Base-by-base conservation (phyloP, 2,888 invertebrate species). In the Sisyra nigra region DNA sequence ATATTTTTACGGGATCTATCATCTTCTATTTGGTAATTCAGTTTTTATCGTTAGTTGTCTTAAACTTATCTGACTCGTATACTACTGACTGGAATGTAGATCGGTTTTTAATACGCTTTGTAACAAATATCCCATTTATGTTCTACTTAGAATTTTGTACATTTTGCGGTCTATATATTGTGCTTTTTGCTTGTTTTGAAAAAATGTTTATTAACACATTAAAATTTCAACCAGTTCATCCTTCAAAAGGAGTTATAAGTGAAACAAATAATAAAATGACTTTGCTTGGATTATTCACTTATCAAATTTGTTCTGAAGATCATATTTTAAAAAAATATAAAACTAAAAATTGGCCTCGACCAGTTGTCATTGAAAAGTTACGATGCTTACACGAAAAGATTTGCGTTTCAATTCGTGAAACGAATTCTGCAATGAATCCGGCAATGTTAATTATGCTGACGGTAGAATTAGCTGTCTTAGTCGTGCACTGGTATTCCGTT, bases 401-500 rank as follows among this genome's bases (percentile, higher is more conserved):
- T 13, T 56, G 59, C 48, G 44, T 55, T 30, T 50, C 55, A 2
- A 57, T 59, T 40, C 55, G 57, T 17, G 52, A 53, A 17, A 51
- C 58, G 24, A 62, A 62, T 44, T 49, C 52, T 9, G 55, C 57
- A 40, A 46, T 59, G 47, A 59, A 61, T 53, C 60, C 60, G 3
- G 58, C 59, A 46, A 52, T 62, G 42, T 42, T 63, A 9, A 46
- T 54, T 9, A 57, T 59, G 44, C 57, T 57, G 0, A 49, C 57
- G 3, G 50, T 59, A 10, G 62, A 63, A 48, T 49, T 62, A 40
- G 52, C 55, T 1, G 56, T 59, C 5, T 45, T 62, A 19, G 57
- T 63, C 36, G 51, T 62, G 2, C 54, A 58, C 44, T 59, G 60
- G 57, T 63, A 62, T 45, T 59, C 61, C 2, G 60, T 61, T 6